These are phyloP conservation scores for Pteropus alecto DNA, from an alignment of 2,113 vertebrate species.

Conservation along the genomic window DNA sequence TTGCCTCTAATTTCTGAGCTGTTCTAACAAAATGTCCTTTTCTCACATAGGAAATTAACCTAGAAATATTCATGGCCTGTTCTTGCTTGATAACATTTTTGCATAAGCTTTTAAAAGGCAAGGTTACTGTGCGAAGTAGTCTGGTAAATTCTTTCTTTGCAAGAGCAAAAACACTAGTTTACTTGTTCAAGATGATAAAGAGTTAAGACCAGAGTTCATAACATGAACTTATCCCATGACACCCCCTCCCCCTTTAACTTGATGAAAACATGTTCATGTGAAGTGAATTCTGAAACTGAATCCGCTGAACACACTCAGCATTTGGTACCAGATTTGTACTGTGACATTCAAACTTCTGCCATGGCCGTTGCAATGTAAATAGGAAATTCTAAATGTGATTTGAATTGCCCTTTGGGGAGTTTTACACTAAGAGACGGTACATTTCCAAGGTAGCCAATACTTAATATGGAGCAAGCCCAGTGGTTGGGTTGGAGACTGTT, in stretches of 20 bases:
- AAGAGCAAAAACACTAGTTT: not conserved
- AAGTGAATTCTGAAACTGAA: constrained; percentile 66
- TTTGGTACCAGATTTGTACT: constrained; percentile 65
- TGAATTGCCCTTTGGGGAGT: constrained; percentile 71
- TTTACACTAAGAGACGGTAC: constrained; percentile 55
- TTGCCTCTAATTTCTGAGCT: not conserved
- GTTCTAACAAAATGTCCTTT: not conserved
- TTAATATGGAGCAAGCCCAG: constrained; percentile 38
- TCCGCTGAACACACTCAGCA: not conserved
- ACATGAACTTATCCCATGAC: constrained; percentile 4
- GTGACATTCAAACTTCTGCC: constrained; percentile 70
- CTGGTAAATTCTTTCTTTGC: not conserved
- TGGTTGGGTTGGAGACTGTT: constrained; percentile 36
- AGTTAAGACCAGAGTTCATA: constrained; percentile 54
- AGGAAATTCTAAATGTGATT: constrained; percentile 69
- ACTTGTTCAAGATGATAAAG: constrained; percentile 41
- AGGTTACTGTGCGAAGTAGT: not conserved
- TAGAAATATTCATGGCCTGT: not conserved
- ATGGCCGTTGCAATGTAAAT: constrained; percentile 75
- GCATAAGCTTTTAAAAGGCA: not conserved
- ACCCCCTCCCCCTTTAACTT: not conserved
- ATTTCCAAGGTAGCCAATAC: constrained; percentile 63
- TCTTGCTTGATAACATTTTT: not conserved
- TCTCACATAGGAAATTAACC: not conserved
- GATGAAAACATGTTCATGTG: constrained; percentile 59